Percentiles rank a stretch among this genome's conserved stretches.
These are phyloP conservation scores for Gerris lacustris DNA, from an alignment of 2,888 invertebrate genomes.

Conservation along the genomic window DNA sequence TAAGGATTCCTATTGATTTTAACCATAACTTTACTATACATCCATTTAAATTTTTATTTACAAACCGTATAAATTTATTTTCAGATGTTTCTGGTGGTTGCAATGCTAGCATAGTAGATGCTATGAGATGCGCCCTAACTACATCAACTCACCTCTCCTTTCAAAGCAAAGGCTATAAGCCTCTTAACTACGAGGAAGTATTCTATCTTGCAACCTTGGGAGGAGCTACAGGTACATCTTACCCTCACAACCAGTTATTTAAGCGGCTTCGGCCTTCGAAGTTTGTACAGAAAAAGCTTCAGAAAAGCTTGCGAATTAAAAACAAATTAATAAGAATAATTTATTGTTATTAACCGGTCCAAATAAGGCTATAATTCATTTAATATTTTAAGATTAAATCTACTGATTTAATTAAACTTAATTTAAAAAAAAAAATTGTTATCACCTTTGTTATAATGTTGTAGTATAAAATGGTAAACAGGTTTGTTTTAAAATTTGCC, in stretches of 20 bases:
- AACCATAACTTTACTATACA: too few relatives aligned
- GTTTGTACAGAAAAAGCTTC: too few relatives aligned
- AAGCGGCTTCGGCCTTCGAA: too few relatives aligned
- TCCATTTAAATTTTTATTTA: too few relatives aligned
- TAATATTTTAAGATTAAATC: too few relatives aligned
- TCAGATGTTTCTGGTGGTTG: slow-evolving; percentile 76
- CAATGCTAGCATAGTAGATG: slow-evolving; percentile 59
- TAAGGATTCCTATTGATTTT: too few relatives aligned
- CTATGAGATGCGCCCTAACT: slow-evolving; percentile 58
- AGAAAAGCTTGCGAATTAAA: slow-evolving; percentile 27
- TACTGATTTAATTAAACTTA: too few relatives aligned
- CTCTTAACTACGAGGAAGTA: slow-evolving; percentile 59
- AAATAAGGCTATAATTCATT: too few relatives aligned
- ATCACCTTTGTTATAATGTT: too few relatives aligned
- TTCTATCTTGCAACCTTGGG: slow-evolving; percentile 77
- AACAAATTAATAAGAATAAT: slow-evolving; percentile 7
- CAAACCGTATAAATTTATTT: slow-evolving; percentile 1
- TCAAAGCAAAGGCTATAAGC: slow-evolving; percentile 37
- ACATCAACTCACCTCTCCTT: slow-evolving; percentile 57
- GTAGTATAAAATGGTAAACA: too few relatives aligned
- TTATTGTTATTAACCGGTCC: background rate
- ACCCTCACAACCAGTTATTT: background rate
- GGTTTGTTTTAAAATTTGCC: too few relatives aligned
- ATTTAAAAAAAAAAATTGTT: too few relatives aligned
- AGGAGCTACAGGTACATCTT: slow-evolving; percentile 56